Conservation (phyloP, 2,888 invertebrate genomes). For the Lamellibrachia satsuma region DNA sequence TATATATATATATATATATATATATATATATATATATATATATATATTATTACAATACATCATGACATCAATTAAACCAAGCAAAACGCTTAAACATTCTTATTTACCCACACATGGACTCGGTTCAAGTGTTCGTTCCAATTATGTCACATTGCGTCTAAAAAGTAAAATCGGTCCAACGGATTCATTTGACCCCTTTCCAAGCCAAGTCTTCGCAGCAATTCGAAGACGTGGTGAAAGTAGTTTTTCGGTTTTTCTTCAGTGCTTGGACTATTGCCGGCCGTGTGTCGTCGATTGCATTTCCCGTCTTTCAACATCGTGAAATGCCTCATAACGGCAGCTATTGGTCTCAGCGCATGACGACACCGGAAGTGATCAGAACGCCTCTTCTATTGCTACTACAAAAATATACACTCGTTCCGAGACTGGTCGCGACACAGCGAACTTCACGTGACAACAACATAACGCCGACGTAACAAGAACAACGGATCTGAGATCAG, state of each 20-base stretch:
- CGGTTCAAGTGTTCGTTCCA: neutral
- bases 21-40: too few species aligned
- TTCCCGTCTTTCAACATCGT: neutral
- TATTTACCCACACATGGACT: neutral
- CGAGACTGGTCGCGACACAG: neutral
- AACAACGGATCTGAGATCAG: neutral
- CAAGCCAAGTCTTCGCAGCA: neutral
- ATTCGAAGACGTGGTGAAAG: too few species aligned
- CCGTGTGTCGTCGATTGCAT: neutral
- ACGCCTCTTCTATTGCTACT: neutral
- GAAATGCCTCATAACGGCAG: slow-evolving; percentile 7
- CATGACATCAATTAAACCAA: too few species aligned
- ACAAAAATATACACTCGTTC: neutral
- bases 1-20: too few species aligned
- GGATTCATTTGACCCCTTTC: neutral
- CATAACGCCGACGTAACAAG: neutral
- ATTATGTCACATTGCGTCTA: neutral
- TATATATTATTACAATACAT: too few species aligned
- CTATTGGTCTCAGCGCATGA: neutral
- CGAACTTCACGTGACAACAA: neutral
- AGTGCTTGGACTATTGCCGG: neutral
- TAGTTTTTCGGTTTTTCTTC: neutral
- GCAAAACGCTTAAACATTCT: too few species aligned
- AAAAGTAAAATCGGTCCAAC: neutral
- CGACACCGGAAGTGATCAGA: neutral